Percentiles rank a stretch among this genome's conserved stretches.
Evolutionary conservation across 2,888 invertebrate species (phyloP).

Genomic region (Parnassius orleans): DNA sequence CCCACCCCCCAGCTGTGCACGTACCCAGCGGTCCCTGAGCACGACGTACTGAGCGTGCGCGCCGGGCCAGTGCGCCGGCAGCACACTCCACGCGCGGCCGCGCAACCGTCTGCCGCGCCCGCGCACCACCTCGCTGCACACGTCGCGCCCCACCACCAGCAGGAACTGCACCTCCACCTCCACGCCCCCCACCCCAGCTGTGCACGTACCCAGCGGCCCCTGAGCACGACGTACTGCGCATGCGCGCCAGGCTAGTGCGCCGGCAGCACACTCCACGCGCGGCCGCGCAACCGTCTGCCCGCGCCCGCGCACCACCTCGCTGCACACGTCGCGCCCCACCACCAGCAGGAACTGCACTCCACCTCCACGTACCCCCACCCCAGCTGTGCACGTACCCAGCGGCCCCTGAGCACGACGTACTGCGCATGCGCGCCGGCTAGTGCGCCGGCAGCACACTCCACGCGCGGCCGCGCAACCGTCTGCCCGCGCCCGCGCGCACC

Average conservation of each 20-base stretch:
- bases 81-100: constrained; percentile 79
- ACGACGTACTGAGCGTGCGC: constrained; percentile 85
- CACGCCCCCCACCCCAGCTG: constrained; percentile 39
- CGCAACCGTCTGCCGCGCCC: constrained; percentile 78
- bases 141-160: constrained; percentile 93
- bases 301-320: constrained; percentile 88
- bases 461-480: constrained; percentile 83
- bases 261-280: constrained; percentile 68
- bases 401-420: constrained; percentile 82
- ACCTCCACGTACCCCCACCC: too few species aligned
- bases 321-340: constrained; percentile 95
- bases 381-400: constrained; percentile 77
- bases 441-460: constrained; percentile 93
- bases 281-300: constrained; percentile 67
- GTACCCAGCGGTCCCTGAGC: constrained; percentile 51
- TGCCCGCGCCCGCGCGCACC: constrained; percentile 84
- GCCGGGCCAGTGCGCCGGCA: constrained; percentile 72
- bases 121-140: constrained; percentile 89
- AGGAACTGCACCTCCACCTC: constrained; percentile 86
- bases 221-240: constrained; percentile 86
- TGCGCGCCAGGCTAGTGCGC: constrained; percentile 78
- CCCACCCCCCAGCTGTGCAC: constrained; percentile 45
- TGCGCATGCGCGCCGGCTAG: constrained; percentile 91
- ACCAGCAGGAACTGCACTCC: constrained; percentile 90
- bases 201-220: constrained; percentile 52